These are phyloP conservation scores for Rhabdomys pumilio DNA, from an alignment of 2,797 vertebrate genomes.

Conservation along the genomic window DNA sequence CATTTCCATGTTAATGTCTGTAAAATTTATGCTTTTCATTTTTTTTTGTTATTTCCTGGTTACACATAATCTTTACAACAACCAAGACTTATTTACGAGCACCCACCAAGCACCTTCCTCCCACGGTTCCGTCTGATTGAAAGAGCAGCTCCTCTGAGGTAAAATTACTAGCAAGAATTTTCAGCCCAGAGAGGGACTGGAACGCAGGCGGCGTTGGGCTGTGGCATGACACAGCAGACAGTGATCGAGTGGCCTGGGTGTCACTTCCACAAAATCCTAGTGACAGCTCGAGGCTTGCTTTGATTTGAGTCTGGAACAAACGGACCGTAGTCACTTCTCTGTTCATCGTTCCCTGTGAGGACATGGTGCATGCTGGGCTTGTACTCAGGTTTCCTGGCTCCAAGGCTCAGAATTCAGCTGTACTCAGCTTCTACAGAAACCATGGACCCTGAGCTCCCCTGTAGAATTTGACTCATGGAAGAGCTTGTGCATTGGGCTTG, in stretches of 20 bases:
- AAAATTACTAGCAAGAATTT: neutral
- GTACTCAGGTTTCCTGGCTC: neutral
- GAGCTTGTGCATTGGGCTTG: neutral
- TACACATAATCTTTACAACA: slow-evolving; percentile 15
- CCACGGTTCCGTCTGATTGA: neutral
- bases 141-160: neutral
- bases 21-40: slow-evolving; percentile 25
- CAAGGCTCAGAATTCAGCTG: neutral
- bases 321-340: neutral
- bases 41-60: slow-evolving; percentile 31
- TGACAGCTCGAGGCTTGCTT: neutral
- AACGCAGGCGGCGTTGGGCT: neutral
- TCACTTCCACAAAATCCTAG: neutral
- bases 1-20: neutral
- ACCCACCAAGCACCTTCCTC: neutral
- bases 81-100: neutral
- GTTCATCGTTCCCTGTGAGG: neutral
- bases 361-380: neutral
- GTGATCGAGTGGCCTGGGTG: neutral
- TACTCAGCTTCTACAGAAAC: neutral
- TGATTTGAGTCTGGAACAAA: neutral
- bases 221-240: neutral
- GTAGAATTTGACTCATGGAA: slow-evolving; percentile 1
- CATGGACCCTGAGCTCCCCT: neutral
- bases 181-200: neutral